These are phyloP conservation scores for Amaurobius ferox DNA, from an alignment of 2,888 invertebrate species.

Conservation along the genomic window DNA sequence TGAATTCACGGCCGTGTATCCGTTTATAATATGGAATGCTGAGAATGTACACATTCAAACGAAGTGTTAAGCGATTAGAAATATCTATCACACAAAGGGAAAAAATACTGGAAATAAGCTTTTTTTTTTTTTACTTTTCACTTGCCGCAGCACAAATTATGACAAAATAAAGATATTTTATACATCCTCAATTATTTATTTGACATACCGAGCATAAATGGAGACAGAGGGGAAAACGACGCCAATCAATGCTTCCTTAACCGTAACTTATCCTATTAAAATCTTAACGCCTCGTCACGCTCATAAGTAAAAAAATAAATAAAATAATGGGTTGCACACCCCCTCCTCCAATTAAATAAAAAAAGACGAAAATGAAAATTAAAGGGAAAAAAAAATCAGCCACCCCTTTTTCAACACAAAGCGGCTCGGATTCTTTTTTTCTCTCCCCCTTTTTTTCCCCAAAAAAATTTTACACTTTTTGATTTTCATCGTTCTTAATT, in stretches of 20 bases:
- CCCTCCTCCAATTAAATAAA: conserved; percentile 24
- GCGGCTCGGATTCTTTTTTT: conserved; percentile 8
- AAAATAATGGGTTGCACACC: conserved; percentile 32
- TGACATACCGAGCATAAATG: conserved; percentile 60
- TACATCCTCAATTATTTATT: conserved; percentile 58
- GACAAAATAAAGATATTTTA: conserved; percentile 3
- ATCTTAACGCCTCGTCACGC: conserved; percentile 67
- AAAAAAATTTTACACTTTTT: conserved; percentile 55
- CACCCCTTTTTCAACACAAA: conserved; percentile 22
- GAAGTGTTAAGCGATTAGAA: background rate
- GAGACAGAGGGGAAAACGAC: conserved; percentile 34
- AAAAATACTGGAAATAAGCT: conserved; percentile 6
- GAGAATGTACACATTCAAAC: too few relatives aligned
- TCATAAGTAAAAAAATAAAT: conserved; percentile 20
- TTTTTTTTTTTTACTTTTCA: background rate
- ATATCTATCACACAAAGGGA: background rate
- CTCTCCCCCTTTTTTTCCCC: background rate
- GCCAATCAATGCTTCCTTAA: conserved; percentile 68
- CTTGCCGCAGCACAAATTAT: conserved; percentile 1
- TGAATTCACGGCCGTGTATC: too few relatives aligned
- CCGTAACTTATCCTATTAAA: conserved; percentile 68
- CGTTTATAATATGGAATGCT: too few relatives aligned
- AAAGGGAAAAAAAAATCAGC: conserved; percentile 1
- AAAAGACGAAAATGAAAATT: conserved; percentile 13
- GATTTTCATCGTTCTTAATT: conserved; percentile 66